phyloP scores from a whole-genome alignment of 2,113 vertebrate species.

The Acanthochromis polyacanthus region DNA sequence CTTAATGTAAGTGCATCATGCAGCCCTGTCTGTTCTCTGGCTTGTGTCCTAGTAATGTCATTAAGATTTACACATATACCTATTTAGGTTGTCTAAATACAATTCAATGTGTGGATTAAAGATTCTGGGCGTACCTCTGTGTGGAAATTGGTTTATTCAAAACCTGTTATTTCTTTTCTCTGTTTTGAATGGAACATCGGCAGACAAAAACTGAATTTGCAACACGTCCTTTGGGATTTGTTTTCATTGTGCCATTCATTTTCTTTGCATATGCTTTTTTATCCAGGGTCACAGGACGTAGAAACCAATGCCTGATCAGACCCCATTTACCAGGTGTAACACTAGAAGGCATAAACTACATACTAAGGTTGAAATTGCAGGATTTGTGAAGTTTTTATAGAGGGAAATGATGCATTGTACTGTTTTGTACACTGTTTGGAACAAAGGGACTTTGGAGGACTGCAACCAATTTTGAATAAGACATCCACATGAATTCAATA shows the following conservation, averaged over 20 bases:
- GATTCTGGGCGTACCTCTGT: neutral
- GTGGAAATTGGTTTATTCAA: constrained; percentile 1
- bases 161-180: neutral
- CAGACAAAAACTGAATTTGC: constrained; percentile 6
- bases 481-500: neutral
- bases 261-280: constrained; percentile 8
- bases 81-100: neutral
- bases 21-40: neutral
- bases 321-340: neutral
- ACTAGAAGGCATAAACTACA: neutral
- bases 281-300: neutral
- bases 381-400: too few species aligned
- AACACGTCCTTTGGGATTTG: constrained; percentile 7
- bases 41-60: constrained; percentile 1
- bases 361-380: too few species aligned
- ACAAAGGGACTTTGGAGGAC: neutral
- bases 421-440: too few species aligned
- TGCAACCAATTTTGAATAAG: neutral
- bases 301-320: neutral
- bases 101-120: neutral
- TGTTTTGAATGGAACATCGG: neutral
- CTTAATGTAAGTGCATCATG: constrained; percentile 5
- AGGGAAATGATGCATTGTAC: too few species aligned
- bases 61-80: neutral
- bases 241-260: constrained; percentile 8